Conservation (phyloP, 2,113 vertebrate genomes). For the Anser cygnoides region DNA sequence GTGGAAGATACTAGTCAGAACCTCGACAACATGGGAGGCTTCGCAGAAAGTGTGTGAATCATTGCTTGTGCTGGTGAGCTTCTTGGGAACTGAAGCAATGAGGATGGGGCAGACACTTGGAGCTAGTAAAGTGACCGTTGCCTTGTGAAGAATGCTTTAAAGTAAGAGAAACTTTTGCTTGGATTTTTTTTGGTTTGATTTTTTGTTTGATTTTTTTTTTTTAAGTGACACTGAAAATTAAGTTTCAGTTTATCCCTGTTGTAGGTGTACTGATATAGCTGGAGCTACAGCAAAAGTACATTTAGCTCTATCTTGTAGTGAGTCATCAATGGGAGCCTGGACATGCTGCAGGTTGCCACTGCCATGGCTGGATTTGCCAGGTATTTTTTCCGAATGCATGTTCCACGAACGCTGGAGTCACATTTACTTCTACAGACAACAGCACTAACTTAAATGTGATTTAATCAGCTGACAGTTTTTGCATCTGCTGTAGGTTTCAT, state of each 20-base stretch:
- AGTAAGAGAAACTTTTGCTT: background rate
- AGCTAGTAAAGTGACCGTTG: background rate
- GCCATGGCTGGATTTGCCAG: rapidly evolving
- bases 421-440: background rate
- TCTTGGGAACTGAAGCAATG: background rate
- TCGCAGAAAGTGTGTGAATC: background rate
- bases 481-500: background rate
- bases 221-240: rapidly evolving
- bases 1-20: background rate
- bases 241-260: background rate
- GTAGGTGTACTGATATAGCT: background rate
- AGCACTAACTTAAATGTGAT: background rate
- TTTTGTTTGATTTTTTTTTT: background rate
- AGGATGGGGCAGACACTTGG: background rate
- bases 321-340: background rate
- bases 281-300: background rate
- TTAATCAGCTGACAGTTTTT: background rate
- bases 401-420: background rate
- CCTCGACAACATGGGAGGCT: background rate
- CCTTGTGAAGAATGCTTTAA: background rate
- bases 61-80: background rate
- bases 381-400: rapidly evolving
- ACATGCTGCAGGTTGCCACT: background rate
- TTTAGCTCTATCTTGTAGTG: background rate
- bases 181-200: rapidly evolving